A percentile compares a stretch with the other conserved stretches of the same genome.
These are phyloP conservation scores for Paratrypauchen microcephalus DNA, from an alignment of 2,797 vertebrate species.

Conservation along the genomic window DNA sequence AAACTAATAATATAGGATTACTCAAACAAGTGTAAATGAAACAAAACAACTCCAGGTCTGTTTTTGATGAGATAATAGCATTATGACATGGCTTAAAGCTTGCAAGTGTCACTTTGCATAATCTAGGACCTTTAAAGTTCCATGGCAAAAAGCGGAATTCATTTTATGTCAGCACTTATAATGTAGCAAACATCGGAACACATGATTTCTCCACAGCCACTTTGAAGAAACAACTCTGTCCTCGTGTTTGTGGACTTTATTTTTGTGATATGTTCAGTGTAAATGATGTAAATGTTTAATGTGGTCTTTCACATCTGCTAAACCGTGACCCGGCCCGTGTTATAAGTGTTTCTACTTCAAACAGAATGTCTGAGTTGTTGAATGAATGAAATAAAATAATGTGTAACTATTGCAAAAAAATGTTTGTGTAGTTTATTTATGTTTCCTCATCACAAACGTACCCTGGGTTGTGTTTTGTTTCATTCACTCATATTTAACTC, in stretches of 20 bases:
- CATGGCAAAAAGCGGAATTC: neutral
- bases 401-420: conserved; percentile 6
- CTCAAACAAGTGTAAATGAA: too few relatives aligned
- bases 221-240: neutral
- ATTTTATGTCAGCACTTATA: neutral
- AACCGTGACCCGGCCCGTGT: neutral
- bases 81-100: too few relatives aligned
- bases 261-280: neutral
- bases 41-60: too few relatives aligned
- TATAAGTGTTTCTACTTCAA: neutral
- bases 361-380: neutral
- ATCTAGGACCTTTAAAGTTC: too few relatives aligned
- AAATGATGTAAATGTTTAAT: too few relatives aligned
- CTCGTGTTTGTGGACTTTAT: neutral
- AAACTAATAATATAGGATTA: too few relatives aligned
- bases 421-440: conserved; percentile 26
- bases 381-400: neutral
- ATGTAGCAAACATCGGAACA: neutral
- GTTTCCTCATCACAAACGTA: too few relatives aligned
- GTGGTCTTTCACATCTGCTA: neutral
- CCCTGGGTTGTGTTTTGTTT: too few relatives aligned
- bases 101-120: too few relatives aligned
- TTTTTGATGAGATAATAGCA: too few relatives aligned
- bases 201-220: neutral
- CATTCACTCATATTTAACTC: too few relatives aligned